Conservation (phyloP, 2,888 invertebrate species). For the Parnassius orleans region DNA sequence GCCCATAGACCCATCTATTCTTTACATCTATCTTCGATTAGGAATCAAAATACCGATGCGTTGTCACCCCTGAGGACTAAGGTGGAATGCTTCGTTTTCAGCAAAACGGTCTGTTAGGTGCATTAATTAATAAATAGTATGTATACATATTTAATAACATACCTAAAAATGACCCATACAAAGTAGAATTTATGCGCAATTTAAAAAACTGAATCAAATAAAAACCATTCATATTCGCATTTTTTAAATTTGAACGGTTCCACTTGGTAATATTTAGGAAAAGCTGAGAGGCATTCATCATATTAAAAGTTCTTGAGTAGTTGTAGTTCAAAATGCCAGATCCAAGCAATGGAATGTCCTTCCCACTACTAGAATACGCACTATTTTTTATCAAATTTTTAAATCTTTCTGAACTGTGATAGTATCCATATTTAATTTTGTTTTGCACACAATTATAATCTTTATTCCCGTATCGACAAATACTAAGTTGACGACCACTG, state of each 20-base stretch:
- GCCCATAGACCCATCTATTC: too few species aligned
- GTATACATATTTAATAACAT: conserved; percentile 27
- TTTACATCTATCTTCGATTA: too few species aligned
- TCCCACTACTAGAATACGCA: conserved; percentile 45
- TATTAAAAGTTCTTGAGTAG: conserved; percentile 52
- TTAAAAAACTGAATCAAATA: conserved; percentile 67
- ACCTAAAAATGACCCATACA: conserved; percentile 65
- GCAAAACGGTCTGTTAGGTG: too few species aligned
- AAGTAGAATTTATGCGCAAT: conserved; percentile 63
- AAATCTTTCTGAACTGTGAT: conserved; percentile 50
- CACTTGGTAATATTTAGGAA: conserved; percentile 41
- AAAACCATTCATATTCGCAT: conserved; percentile 33
- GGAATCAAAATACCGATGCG: too few species aligned
- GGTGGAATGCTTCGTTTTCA: too few species aligned
- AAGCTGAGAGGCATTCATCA: conserved; percentile 55
- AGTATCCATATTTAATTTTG: conserved; percentile 44
- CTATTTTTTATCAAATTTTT: conserved; percentile 50
- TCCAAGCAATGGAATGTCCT: conserved; percentile 44
- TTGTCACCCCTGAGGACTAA: too few species aligned
- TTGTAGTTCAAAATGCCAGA: conserved; percentile 54
- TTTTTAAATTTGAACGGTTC: conserved; percentile 29
- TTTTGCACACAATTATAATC: conserved; percentile 1
- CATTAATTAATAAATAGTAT: too few species aligned
- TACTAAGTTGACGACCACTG: conserved; percentile 22
- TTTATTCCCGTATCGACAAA: conserved; percentile 27